Percentiles rank a stretch among this genome's conserved stretches.
Conservation (phyloP, 2,888 invertebrate genomes). For the Ethmia dodecea region DNA sequence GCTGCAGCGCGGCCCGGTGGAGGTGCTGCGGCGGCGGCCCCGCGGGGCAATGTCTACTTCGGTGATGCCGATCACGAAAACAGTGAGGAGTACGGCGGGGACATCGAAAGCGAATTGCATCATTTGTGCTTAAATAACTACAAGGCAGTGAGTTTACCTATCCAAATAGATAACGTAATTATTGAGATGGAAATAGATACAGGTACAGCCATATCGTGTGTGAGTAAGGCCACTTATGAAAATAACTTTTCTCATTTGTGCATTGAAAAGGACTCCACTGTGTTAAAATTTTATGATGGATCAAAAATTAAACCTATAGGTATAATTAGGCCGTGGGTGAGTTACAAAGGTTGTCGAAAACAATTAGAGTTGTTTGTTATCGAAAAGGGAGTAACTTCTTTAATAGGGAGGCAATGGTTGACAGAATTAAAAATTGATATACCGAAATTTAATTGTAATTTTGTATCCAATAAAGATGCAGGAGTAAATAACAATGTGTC, state of each 20-base stretch:
- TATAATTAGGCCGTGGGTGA: neutral
- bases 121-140: constrained; percentile 17
- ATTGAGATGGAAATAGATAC: constrained; percentile 26
- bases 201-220: constrained; percentile 22
- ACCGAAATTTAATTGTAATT: too few species aligned
- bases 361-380: too few species aligned
- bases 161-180: constrained; percentile 11
- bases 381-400: too few species aligned
- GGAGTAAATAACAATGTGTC: too few species aligned
- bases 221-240: constrained; percentile 18
- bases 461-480: too few species aligned
- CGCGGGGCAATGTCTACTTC: too few species aligned
- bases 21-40: neutral
- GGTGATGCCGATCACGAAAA: neutral
- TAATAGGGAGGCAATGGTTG: too few species aligned
- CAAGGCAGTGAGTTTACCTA: constrained; percentile 16
- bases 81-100: too few species aligned
- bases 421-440: too few species aligned
- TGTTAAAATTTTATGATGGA: neutral
- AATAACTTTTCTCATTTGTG: constrained; percentile 7
- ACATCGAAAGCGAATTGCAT: too few species aligned
- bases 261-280: constrained; percentile 9
- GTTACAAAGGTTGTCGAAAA: too few species aligned
- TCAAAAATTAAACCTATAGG: neutral
- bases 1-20: neutral